These are phyloP conservation scores for Notodonta dromedarius DNA, from an alignment of 2,888 invertebrate species.

Conservation along the genomic window DNA sequence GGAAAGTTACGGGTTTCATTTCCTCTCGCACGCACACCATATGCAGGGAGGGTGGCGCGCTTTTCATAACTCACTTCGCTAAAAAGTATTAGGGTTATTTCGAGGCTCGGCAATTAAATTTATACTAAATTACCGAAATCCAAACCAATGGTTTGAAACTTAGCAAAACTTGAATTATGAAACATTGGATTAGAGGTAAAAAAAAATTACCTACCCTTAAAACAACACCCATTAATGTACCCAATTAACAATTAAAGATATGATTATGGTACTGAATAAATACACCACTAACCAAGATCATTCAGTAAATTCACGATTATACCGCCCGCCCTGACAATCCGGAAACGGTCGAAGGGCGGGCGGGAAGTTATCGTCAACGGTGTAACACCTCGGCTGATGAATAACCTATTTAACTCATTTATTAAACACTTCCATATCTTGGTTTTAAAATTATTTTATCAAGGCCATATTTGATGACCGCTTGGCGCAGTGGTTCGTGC, in stretches of 20 bases:
- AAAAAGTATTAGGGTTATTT: background rate
- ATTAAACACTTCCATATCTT: conserved; percentile 11
- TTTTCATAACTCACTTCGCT: conserved; percentile 23
- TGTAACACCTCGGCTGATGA: conserved; percentile 41
- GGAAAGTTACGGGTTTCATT: conserved; percentile 33
- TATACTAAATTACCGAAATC: too few relatives aligned
- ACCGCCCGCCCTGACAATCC: conserved; percentile 34
- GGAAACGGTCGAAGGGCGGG: conserved; percentile 28
- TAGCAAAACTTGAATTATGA: too few relatives aligned
- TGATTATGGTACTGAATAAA: background rate
- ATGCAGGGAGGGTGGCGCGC: conserved; percentile 11
- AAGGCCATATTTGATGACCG: too few relatives aligned
- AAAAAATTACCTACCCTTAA: too few relatives aligned
- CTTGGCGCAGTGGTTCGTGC: too few relatives aligned
- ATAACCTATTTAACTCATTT: conserved; percentile 24
- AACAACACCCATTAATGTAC: too few relatives aligned
- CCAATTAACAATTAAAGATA: too few relatives aligned
- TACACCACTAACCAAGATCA: conserved; percentile 40
- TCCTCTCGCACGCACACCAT: conserved; percentile 16
- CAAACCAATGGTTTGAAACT: too few relatives aligned
- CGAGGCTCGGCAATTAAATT: background rate
- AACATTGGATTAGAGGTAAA: too few relatives aligned
- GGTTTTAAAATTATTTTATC: too few relatives aligned
- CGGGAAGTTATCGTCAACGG: conserved; percentile 46
- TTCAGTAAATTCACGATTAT: conserved; percentile 52